phyloP scores from a whole-genome alignment of 2,113 vertebrate genomes.

The Puffinus mauretanicus region DNA sequence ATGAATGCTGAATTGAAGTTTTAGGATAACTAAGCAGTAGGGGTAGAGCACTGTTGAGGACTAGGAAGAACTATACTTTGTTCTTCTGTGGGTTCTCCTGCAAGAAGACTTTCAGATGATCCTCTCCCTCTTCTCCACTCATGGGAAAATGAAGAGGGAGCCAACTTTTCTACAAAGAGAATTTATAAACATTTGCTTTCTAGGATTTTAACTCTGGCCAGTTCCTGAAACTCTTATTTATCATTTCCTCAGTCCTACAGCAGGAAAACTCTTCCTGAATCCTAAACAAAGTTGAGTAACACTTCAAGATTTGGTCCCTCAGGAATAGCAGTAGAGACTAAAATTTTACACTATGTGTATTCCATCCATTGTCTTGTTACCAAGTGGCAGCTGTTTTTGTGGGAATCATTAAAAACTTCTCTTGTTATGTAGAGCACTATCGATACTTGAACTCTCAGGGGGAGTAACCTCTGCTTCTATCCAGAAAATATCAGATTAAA shows the following conservation, averaged over 20 bases:
- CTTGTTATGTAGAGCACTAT: neutral
- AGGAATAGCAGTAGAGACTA: neutral
- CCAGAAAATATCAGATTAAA: slow-evolving; percentile 5
- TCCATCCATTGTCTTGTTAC: neutral
- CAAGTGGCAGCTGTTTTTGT: neutral
- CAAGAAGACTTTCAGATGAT: neutral
- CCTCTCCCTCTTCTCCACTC: neutral
- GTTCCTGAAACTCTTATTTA: neutral
- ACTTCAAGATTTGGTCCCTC: neutral
- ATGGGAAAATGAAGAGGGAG: neutral
- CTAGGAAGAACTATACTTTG: neutral
- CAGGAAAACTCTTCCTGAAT: neutral
- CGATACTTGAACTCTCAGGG: neutral
- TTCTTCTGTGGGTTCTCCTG: neutral
- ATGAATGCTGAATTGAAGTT: neutral
- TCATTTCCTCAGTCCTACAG: neutral
- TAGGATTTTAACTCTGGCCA: neutral
- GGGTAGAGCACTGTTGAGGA: neutral
- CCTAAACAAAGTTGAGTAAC: neutral
- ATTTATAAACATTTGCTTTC: neutral
- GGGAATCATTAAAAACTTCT: slow-evolving; percentile 19
- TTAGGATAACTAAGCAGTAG: neutral
- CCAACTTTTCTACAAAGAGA: neutral
- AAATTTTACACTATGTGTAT: neutral
- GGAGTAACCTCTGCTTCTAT: neutral